phyloP scores from a whole-genome alignment of 2,797 vertebrate genomes.

The Clangula hyemalis region DNA sequence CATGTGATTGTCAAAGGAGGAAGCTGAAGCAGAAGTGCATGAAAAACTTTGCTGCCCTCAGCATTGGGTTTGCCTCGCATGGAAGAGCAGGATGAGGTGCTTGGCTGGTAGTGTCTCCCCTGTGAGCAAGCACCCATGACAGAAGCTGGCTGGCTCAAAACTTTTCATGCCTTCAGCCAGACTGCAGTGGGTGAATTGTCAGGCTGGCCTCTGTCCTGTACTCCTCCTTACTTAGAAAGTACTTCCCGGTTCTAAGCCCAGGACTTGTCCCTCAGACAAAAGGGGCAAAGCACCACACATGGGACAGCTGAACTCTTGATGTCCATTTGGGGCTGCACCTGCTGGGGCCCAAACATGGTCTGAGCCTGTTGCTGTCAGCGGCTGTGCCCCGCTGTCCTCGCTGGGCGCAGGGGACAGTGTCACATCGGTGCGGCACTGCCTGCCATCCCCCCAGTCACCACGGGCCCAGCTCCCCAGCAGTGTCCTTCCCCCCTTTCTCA shows the following conservation, averaged over 20 bases:
- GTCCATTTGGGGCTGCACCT: neutral
- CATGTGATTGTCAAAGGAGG: accelerated
- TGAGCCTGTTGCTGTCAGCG: neutral
- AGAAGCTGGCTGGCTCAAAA: neutral
- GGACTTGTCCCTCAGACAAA: neutral
- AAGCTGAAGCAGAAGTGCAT: accelerated
- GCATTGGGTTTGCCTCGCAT: neutral
- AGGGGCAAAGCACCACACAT: neutral
- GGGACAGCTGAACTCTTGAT: neutral
- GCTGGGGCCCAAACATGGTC: accelerated
- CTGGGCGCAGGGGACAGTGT: accelerated
- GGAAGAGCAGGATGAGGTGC: neutral
- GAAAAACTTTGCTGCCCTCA: neutral
- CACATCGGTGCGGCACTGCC: too few relatives aligned
- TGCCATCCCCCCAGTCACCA: neutral
- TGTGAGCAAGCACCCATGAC: neutral
- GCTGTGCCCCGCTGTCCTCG: accelerated
- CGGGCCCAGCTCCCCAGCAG: neutral
- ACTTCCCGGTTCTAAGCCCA: neutral
- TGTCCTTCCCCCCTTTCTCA: neutral
- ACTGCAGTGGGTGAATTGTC: neutral
- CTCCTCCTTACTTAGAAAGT: neutral
- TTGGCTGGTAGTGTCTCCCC: neutral
- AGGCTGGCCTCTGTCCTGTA: neutral
- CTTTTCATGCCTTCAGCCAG: neutral